Evolutionary conservation across 2,888 invertebrate species (phyloP).

Genomic region (Sinopyrophorus schimmeli): DNA sequence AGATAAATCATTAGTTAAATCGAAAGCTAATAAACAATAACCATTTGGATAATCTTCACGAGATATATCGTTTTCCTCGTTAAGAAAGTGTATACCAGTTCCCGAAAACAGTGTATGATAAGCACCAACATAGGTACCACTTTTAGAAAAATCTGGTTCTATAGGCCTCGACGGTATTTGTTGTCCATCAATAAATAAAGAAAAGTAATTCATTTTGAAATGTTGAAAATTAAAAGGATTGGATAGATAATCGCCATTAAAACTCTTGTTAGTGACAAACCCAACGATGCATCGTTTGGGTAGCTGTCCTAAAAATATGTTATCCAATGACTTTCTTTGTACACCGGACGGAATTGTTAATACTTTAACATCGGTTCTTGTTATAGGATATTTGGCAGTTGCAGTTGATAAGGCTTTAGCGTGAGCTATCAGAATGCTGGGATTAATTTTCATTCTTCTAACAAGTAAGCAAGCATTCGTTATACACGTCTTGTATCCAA

Average conservation of each 20-base stretch:
- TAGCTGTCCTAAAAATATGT: slow-evolving; percentile 5
- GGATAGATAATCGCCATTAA: too few species aligned
- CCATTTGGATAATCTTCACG: slow-evolving; percentile 3
- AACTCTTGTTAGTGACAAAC: too few species aligned
- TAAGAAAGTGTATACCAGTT: slow-evolving; percentile 15
- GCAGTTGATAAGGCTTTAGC: slow-evolving; percentile 1
- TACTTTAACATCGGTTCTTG: slow-evolving; percentile 10
- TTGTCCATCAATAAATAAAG: slow-evolving; percentile 8
- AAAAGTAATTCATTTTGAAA: too few species aligned
- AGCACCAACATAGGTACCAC: neutral
- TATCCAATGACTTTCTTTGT: slow-evolving; percentile 14
- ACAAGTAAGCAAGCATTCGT: slow-evolving; percentile 7
- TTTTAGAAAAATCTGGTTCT: slow-evolving; percentile 7
- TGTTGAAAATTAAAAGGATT: too few species aligned
- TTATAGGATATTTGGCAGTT: slow-evolving; percentile 7
- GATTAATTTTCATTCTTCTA: too few species aligned
- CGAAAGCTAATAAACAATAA: slow-evolving; percentile 15
- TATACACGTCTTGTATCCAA: too few species aligned
- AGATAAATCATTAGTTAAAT: slow-evolving; percentile 12
- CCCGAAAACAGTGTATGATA: slow-evolving; percentile 12
- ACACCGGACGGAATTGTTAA: slow-evolving; percentile 11
- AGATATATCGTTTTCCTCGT: slow-evolving; percentile 10
- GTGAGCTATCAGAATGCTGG: slow-evolving; percentile 7
- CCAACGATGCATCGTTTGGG: too few species aligned
- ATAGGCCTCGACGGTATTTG: slow-evolving; percentile 13